Evolutionary conservation across 2,113 vertebrate species (phyloP).

Genomic region (Montifringilla adamsi): DNA sequence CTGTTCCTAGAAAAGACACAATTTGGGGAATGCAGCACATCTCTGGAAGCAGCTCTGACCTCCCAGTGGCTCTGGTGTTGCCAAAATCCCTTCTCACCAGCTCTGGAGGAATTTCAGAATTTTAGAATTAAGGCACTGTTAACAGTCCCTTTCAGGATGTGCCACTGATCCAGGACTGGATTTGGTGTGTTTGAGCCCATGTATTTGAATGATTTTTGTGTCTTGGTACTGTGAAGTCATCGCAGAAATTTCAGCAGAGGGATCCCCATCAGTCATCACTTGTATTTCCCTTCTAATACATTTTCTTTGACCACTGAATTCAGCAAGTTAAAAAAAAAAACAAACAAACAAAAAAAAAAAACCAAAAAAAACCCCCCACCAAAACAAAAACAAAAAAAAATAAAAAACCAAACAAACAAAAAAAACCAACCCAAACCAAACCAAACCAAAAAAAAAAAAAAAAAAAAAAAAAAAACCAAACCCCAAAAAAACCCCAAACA

Average conservation of each 20-base stretch:
- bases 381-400: no score
- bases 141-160: neutral
- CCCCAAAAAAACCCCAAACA: no score
- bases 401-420: no score
- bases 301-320: neutral
- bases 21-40: neutral
- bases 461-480: neutral
- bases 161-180: neutral
- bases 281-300: neutral
- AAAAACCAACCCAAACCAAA: no score
- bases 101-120: neutral
- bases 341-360: neutral
- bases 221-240: neutral
- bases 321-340: neutral
- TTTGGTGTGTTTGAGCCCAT: neutral
- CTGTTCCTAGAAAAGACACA: fast-evolving
- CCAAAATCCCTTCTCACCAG: neutral
- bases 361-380: no score
- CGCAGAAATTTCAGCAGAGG: neutral
- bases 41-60: neutral
- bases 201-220: neutral
- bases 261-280: neutral
- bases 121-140: neutral
- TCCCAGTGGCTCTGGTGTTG: neutral
- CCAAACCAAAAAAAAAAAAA: no score